Evolutionary conservation across 2,888 invertebrate species (phyloP), one percentile per base, ranked within the genome.

Genomic region (Agrochola lychnidis): DNA sequence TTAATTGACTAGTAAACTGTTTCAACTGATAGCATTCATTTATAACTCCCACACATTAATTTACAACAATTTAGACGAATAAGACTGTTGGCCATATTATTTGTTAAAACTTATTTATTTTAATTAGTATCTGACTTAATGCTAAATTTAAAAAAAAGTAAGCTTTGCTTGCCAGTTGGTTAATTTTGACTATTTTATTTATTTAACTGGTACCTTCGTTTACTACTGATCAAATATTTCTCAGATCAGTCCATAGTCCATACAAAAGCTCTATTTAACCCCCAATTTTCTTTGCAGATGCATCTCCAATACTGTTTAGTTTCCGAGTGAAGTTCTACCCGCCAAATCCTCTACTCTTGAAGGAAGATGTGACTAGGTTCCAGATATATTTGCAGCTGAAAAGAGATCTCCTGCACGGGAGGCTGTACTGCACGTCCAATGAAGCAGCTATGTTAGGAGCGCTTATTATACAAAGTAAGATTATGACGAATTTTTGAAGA

Each of bases 281-380:
- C 6, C 2, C 5, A 71, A 0, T 19, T 70, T 25, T 70, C 14
- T 84, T 94, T 97, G 19, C 97, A 99, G 99, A 99, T 96, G 97
- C 99, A 91, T 98, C 98, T 89, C 99, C 99, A 81, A 98, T 99
- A 91, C 96, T 99, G 80, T 98, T 99, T 94, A 99, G 99, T 96
- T 99, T 99, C 95, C 98, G 99, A 83, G 99, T 99, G 84, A 99
- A 99, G 97, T 99, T 99, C 95, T 99, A 99, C 94, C 99, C 99
- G 25, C 98, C 99, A 76, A 99, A 99, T 96, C 99, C 99, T 25
- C 97, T 98, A 94, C 97, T 98, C 73, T 97, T 99, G 85, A 99
- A 99, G 94, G 99, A 99, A 94, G 99, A 99, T 95, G 98, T 99
- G 83, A 99, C 99, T 84, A 97, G 99, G 91, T 99, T 99, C 96